Evolutionary conservation across 2,888 invertebrate genomes (phyloP), one percentile per base, ranked within the genome.

Genomic region (Stenurella melanura): DNA sequence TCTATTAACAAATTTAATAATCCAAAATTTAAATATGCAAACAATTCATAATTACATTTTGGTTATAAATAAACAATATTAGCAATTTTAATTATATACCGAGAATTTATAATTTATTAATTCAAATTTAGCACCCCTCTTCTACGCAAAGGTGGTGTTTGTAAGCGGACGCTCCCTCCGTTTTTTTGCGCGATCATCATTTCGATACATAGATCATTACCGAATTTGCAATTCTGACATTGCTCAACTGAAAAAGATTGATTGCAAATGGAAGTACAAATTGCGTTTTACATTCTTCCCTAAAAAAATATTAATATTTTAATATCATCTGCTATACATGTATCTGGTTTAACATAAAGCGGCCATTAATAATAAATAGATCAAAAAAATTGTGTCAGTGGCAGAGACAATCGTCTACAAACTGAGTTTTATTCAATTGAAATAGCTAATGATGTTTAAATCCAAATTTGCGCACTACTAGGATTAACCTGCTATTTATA

Each of bases 211-310:
- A 50, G 15, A 50, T 50, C 50, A 50, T 50, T 50, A n/a, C n/a
- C 12, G n/a, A 50, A 50, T 50, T 50, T 50, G n/a, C 50, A 50
- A n/a, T 50, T 50, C 42, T 42, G 42, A 42, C 42, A 42, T 42
- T 42, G 42, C 42, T 42, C 50, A n/a, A 50, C 50, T 50, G 50
- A 50, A 50, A 50, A n/a, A 50, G 50, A 50, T 50, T 50, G 50
- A 50, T 50, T n/a, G 50, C n/a, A n/a, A 50, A 50, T 50, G n/a
- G 50, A 50, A n/a, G 50, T 50, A 50, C 50, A 50, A 50, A 50
- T 50, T 50, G 50, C 15, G 12, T 50, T 50, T 50, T n/a, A 17
- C 15, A 42, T 50, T n/a, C n/a, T 50, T 50, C 15, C 6, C 15
- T 34, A 7, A n/a, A n/a, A 50, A 15, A 50, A n/a, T 50, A n/a